Conservation (phyloP, 2,113 vertebrate species). For the Patagioenas fasciata region DNA sequence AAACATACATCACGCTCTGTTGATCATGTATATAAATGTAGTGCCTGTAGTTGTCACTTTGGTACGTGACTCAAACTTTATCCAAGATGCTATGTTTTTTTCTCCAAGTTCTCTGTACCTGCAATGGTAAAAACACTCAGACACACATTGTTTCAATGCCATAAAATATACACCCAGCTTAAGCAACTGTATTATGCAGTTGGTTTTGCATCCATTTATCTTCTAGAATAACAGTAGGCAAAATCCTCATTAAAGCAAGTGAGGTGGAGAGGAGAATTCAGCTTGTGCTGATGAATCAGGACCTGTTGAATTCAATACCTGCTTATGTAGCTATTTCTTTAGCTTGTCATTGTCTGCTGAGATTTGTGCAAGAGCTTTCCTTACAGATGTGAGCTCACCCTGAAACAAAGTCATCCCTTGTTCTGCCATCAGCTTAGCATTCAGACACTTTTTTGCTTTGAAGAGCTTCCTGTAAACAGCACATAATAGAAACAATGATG, state of each 20-base stretch:
- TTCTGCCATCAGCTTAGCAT: conserved; percentile 69
- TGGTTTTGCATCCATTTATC: not conserved
- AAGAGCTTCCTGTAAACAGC: conserved; percentile 70
- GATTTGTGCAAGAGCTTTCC: conserved; percentile 60
- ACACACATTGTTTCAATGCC: not conserved
- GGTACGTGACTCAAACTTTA: not conserved
- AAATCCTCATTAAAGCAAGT: not conserved
- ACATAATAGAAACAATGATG: not conserved
- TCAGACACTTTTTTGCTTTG: conserved; percentile 58
- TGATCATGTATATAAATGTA: not conserved
- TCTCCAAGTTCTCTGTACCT: not conserved
- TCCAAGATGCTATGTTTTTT: not conserved
- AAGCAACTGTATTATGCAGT: not conserved
- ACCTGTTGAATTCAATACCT: conserved; percentile 51
- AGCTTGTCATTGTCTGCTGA: conserved; percentile 58
- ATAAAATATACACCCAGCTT: not conserved
- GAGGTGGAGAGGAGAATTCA: not conserved
- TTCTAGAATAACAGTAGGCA: not conserved
- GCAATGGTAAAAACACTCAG: not conserved
- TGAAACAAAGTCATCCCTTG: conserved; percentile 60
- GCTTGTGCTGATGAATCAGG: not conserved
- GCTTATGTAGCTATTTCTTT: conserved; percentile 60
- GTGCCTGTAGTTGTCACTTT: not conserved
- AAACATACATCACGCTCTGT: not conserved
- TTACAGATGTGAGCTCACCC: conserved; percentile 67